Percentiles rank a stretch among this genome's conserved stretches.
phyloP scores from a whole-genome alignment of 2,888 invertebrate species.

The Coremacera marginata region DNA sequence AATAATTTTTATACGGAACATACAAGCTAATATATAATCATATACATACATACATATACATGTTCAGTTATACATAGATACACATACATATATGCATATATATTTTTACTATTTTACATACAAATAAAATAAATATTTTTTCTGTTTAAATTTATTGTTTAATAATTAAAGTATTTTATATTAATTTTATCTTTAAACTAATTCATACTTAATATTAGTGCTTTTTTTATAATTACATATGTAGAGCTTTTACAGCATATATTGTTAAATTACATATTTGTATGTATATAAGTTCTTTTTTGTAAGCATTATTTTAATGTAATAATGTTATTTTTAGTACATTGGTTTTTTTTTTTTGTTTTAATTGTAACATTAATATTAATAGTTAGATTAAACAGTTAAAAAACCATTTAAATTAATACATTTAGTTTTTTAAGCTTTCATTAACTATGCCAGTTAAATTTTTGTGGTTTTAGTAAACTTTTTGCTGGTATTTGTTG shows the following conservation, averaged over 20 bases:
- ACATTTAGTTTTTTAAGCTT: slow-evolving; percentile 19
- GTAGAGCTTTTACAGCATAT: background rate
- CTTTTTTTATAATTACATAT: slow-evolving; percentile 4
- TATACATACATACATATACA: slow-evolving; percentile 51
- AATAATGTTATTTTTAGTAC: background rate
- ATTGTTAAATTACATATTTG: background rate
- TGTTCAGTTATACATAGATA: slow-evolving; percentile 54
- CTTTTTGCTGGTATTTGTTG: slow-evolving; percentile 21
- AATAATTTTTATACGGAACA: slow-evolving; percentile 65
- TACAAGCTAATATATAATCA: slow-evolving; percentile 58
- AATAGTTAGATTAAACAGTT: slow-evolving; percentile 7
- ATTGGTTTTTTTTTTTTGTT: slow-evolving; percentile 7
- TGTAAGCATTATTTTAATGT: slow-evolving; percentile 5
- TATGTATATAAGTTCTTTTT: slow-evolving; percentile 11
- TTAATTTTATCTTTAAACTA: slow-evolving; percentile 45
- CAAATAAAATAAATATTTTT: slow-evolving; percentile 65
- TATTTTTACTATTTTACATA: slow-evolving; percentile 53
- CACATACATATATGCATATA: slow-evolving; percentile 46
- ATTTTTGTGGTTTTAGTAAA: slow-evolving; percentile 24
- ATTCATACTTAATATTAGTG: slow-evolving; percentile 12
- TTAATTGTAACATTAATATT: background rate
- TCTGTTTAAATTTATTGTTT: slow-evolving; percentile 37
- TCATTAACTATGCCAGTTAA: slow-evolving; percentile 15
- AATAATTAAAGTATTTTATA: slow-evolving; percentile 29
- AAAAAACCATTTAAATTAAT: slow-evolving; percentile 11